These are phyloP conservation scores for Catharus fuscescens DNA, from an alignment of 2,113 vertebrate genomes.

Conservation along the genomic window DNA sequence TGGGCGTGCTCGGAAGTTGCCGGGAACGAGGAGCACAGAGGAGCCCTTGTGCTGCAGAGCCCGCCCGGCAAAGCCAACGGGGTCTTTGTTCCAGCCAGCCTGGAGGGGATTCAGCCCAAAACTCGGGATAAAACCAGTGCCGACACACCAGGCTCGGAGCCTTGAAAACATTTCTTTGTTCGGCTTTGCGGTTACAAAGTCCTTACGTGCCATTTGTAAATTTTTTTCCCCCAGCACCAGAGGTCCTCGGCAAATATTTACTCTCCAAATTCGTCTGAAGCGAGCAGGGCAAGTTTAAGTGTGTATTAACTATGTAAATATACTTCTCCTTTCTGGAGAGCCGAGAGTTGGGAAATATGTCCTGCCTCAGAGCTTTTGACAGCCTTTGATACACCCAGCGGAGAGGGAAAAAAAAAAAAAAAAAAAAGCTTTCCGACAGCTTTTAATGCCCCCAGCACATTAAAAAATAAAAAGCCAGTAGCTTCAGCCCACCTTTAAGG, in stretches of 20 bases:
- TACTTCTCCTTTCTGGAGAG: background rate
- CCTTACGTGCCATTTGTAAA: background rate
- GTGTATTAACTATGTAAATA: background rate
- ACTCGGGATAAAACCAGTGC: background rate
- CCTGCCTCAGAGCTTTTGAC: background rate
- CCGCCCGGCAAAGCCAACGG: background rate
- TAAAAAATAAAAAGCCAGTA: background rate
- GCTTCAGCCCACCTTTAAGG: fast-evolving
- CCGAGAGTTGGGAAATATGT: background rate
- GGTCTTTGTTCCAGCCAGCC: conserved; percentile 41
- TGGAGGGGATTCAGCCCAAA: background rate
- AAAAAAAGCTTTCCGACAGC: background rate
- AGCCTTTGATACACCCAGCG: background rate
- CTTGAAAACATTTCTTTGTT: conserved; percentile 52
- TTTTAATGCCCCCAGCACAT: background rate
- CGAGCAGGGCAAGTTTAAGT: background rate
- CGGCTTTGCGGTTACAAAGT: background rate
- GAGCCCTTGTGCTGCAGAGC: conserved; percentile 43
- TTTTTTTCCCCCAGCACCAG: background rate
- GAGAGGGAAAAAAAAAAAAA: too few relatives aligned
- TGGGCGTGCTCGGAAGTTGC: conserved; percentile 33
- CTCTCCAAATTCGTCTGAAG: background rate
- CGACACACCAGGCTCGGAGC: background rate
- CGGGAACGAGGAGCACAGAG: background rate
- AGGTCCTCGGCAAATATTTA: background rate